phyloP scores from a whole-genome alignment of 2,888 invertebrate species.

The Periphyllus acericola region DNA sequence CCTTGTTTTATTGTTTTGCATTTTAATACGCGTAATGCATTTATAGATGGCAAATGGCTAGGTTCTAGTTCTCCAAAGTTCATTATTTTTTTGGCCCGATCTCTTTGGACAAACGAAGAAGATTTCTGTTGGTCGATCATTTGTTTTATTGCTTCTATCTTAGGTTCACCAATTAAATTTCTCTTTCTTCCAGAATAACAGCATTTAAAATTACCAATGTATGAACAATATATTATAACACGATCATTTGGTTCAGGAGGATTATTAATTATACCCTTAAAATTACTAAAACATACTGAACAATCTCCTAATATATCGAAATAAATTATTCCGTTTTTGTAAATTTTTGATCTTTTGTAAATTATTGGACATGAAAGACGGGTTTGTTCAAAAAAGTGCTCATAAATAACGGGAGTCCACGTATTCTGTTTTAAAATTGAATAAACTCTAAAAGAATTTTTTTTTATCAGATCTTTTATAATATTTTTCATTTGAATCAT shows the following conservation, averaged over 20 bases:
- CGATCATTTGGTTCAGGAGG: neutral
- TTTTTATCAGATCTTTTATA: constrained; percentile 14
- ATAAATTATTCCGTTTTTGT: neutral
- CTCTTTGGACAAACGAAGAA: neutral
- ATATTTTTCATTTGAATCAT: neutral
- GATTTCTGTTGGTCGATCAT: neutral
- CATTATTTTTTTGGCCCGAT: neutral
- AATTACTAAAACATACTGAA: neutral
- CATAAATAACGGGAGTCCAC: neutral
- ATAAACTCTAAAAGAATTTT: neutral
- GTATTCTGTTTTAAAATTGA: neutral
- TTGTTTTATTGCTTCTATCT: neutral
- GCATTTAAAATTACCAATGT: neutral
- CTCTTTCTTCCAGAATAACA: neutral
- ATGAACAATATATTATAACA: neutral
- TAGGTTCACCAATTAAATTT: too few relatives aligned
- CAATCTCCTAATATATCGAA: neutral
- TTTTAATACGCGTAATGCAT: neutral
- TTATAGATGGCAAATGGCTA: neutral
- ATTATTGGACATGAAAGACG: neutral
- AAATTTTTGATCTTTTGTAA: constrained; percentile 21
- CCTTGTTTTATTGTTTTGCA: constrained; percentile 21
- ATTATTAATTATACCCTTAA: neutral
- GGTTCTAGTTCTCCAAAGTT: neutral
- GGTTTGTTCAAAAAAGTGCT: constrained; percentile 21